phyloP scores from a whole-genome alignment of 2,113 vertebrate genomes.

The Sinocyclocheilus rhinocerous region DNA sequence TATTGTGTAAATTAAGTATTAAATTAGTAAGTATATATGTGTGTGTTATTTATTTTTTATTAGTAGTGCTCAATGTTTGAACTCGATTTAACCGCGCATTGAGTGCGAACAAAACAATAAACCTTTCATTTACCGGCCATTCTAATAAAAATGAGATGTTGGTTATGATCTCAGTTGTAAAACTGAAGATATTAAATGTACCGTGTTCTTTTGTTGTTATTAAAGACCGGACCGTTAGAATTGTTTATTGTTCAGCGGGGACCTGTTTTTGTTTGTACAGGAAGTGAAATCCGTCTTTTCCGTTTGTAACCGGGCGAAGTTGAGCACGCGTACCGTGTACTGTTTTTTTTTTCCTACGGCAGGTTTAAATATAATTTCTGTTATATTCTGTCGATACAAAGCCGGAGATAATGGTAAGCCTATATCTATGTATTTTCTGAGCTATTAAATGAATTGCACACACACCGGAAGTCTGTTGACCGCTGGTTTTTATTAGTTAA shows the following conservation, averaged over 20 bases:
- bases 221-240: not conserved
- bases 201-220: too few relatives aligned
- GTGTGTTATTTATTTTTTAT: not conserved
- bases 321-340: constrained; percentile 42
- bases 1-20: not conserved
- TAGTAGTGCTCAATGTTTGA: not conserved
- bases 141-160: not conserved
- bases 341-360: not conserved
- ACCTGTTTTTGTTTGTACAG: not conserved
- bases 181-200: not conserved
- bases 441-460: not conserved
- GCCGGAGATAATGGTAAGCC: constrained; percentile 35
- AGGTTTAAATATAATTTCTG: not conserved
- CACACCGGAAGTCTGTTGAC: not conserved
- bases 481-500: not conserved
- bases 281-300: constrained; percentile 42
- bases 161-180: not conserved
- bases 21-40: not conserved
- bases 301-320: constrained; percentile 21
- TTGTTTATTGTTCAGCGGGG: not conserved
- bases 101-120: not conserved
- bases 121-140: not conserved
- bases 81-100: too few relatives aligned
- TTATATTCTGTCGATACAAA: not conserved
- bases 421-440: not conserved